phyloP scores from a whole-genome alignment of 2,797 vertebrate species.

The Strix occidentalis region DNA sequence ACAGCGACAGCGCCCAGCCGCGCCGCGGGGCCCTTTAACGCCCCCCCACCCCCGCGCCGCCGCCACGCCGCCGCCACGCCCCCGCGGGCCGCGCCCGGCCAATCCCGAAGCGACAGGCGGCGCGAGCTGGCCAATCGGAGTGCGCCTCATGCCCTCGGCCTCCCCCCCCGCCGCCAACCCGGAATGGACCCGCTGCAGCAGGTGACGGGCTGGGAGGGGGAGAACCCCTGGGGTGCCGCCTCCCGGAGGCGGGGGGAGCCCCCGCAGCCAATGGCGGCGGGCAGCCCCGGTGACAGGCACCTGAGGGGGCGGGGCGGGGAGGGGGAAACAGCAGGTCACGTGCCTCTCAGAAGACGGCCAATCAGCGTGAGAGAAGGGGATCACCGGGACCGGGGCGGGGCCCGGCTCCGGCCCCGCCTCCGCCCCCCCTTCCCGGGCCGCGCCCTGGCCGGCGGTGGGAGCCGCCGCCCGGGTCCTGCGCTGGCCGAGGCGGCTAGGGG shows the following conservation, averaged over 20 bases:
- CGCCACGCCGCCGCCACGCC: neutral
- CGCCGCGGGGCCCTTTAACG: neutral
- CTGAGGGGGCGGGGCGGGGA: neutral
- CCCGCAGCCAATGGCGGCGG: neutral
- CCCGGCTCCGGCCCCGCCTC: too few relatives aligned
- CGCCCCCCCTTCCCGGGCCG: too few relatives aligned
- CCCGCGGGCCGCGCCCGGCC: neutral
- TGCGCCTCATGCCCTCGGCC: neutral
- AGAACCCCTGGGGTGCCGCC: neutral
- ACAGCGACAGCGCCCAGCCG: accelerated
- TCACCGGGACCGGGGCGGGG: too few relatives aligned
- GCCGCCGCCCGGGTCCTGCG: too few relatives aligned
- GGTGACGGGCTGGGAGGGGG: neutral
- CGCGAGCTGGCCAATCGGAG: neutral
- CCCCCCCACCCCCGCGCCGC: too few relatives aligned
- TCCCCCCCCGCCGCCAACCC: neutral
- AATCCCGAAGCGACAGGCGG: neutral
- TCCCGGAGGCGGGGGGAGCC: neutral
- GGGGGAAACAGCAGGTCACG: neutral
- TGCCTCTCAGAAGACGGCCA: neutral
- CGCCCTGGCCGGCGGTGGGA: neutral
- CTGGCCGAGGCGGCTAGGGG: neutral
- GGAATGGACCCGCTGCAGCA: neutral
- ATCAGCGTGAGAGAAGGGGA: neutral
- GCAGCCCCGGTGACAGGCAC: accelerated